Base-by-base conservation (phyloP, 2,797 vertebrate species). In the Sciurus vulgaris region DNA sequence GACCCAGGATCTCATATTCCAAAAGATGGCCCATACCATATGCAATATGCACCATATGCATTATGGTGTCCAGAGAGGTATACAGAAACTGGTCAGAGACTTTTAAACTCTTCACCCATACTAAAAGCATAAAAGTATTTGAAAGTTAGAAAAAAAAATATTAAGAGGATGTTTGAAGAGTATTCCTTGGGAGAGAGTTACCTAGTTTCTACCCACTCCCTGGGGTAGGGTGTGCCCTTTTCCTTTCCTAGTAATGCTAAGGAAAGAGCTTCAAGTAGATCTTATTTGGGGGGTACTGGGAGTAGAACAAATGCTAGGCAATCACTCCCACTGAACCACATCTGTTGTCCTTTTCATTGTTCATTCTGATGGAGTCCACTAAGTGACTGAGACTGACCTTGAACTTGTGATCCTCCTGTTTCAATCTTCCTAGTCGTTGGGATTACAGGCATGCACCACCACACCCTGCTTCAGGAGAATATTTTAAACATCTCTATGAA, bases 91-190 rank as follows among this genome's bases (percentile, higher is more conserved):
- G 47, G 3, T 38, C 61, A 41, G 63, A 59, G 59, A 22, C 61
- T 38, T 88, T 77, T 38, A 65, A 93, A 82, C 83, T 85, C 51
- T 67, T 76, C 38, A 67, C 74, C 14, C 54, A 89, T 35, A 17
- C 77, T 82, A 85, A 49, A 47, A 76, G 17, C 74, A 13, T 73
- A 26, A 89, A 86, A 86, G 35, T 63, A 90, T 59, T 28, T 33
- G 35, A 70, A 44, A 76, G 11, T 76, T 92, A 77, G n/a, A 20
- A 33, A 47, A 17, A 54, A 3, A 47, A 30, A 2, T 47, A 41
- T 96, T 61, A 70, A 74, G 65, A 79, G 70, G n/a, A n/a, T 79
- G 30, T 90, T 91, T 86, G 61, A n/a, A 78, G 51, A 88, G 33
- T 63, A 70, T 54, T 77, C 69, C 63, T 76, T 83, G 77, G 63